Conservation (phyloP, 2,888 invertebrate genomes). For the Trachelus troglodyta region DNA sequence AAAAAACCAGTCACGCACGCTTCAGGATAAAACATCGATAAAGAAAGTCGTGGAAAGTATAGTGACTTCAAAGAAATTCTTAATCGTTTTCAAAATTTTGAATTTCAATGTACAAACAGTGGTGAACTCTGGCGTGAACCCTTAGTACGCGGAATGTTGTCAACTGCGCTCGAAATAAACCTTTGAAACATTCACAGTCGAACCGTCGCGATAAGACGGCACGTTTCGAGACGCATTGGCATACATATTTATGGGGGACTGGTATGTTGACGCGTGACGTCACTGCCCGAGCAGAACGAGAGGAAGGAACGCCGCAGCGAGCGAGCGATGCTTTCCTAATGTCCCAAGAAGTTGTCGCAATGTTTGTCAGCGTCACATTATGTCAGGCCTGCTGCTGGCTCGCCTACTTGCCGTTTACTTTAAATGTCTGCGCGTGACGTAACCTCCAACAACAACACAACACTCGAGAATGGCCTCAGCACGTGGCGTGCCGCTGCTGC, state of each 20-base stretch:
- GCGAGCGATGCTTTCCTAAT: constrained; percentile 23
- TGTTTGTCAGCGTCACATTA: constrained; percentile 34
- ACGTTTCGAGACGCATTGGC: no score
- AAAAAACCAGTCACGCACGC: no score
- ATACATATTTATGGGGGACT: background rate
- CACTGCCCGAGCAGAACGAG: constrained; percentile 17
- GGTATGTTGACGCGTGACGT: constrained; percentile 6
- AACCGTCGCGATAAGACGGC: no score
- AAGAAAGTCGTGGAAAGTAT: no score
- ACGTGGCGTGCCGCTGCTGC: constrained; percentile 15
- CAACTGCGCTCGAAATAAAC: no score
- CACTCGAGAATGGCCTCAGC: constrained; percentile 20
- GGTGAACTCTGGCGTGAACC: no score
- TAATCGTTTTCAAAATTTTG: no score
- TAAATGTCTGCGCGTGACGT: constrained; percentile 30
- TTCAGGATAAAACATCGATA: no score
- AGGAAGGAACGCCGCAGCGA: constrained; percentile 7
- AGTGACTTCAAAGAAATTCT: no score
- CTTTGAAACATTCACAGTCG: no score
- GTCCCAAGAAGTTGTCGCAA: constrained; percentile 28
- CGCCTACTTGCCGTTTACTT: constrained; percentile 29
- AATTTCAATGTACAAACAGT: no score
- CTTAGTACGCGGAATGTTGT: no score
- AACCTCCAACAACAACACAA: constrained; percentile 12
- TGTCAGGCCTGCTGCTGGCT: constrained; percentile 12